Evolutionary conservation across 1,140 invertebrate genomes (phyloP).

Genomic region (Trichomalopsis sarcophagae): DNA sequence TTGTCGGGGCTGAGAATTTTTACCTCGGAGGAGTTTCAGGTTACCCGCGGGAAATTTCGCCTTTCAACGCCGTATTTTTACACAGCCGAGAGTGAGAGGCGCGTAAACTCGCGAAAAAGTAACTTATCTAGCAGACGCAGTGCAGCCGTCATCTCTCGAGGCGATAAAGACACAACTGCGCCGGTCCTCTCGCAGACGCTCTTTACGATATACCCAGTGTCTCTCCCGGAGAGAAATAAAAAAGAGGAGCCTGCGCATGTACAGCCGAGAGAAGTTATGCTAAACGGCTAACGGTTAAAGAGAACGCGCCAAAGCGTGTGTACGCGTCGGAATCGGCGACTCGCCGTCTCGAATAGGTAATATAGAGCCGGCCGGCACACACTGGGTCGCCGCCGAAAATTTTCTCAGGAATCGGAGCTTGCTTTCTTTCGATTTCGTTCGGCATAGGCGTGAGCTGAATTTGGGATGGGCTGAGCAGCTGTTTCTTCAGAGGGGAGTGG

Average conservation of each 20-base stretch:
- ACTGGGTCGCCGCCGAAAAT: conserved; percentile 26
- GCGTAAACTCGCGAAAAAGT: background rate
- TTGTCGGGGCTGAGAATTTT: background rate
- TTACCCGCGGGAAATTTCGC: too few species aligned
- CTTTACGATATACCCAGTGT: background rate
- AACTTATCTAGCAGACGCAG: background rate
- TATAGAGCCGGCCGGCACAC: background rate
- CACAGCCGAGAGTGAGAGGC: too few species aligned
- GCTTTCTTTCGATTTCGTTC: conserved; percentile 1
- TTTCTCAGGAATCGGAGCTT: background rate
- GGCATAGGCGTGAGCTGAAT: background rate
- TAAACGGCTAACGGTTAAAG: conserved; percentile 60
- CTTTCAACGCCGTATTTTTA: background rate
- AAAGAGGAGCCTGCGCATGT: background rate
- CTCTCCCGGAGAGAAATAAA: background rate
- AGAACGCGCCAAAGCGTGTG: conserved; percentile 39
- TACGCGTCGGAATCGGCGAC: conserved; percentile 29
- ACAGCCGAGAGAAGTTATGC: conserved; percentile 55
- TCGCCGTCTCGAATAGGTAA: conserved; percentile 48
- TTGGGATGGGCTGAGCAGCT: too few species aligned
- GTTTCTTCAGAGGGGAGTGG: too few species aligned
- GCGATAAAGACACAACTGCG: background rate
- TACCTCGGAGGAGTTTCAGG: too few species aligned
- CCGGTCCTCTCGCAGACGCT: background rate
- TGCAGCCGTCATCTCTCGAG: background rate